Conservation (phyloP, 2,888 invertebrate genomes). For the Patella pellucida region DNA sequence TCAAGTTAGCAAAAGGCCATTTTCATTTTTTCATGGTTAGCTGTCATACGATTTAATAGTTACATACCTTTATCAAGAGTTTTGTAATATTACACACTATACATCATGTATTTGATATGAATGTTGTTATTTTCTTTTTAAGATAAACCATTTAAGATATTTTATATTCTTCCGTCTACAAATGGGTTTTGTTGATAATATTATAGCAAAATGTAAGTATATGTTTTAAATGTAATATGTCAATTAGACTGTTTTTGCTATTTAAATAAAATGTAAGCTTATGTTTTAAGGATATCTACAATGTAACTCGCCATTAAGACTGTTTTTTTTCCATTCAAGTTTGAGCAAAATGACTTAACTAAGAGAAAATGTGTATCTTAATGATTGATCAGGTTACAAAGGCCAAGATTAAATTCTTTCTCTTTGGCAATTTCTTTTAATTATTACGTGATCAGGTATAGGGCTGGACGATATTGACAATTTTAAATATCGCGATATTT, state of each 20-base stretch:
- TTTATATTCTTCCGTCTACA: constrained; percentile 89
- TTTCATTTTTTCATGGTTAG: background rate
- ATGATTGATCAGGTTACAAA: too few species aligned
- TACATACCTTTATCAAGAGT: constrained; percentile 5
- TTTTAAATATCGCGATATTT: too few species aligned
- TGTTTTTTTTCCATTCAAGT: too few species aligned
- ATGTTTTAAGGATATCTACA: too few species aligned
- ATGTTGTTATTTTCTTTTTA: constrained; percentile 44
- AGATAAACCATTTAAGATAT: constrained; percentile 85
- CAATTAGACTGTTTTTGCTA: constrained; percentile 1
- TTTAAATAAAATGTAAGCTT: too few species aligned
- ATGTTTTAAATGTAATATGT: background rate
- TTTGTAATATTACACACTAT: constrained; percentile 1
- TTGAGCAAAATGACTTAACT: too few species aligned
- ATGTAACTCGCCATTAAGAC: too few species aligned
- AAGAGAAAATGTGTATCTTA: too few species aligned
- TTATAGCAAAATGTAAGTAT: constrained; percentile 91
- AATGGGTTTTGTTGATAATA: constrained; percentile 96
- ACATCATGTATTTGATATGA: background rate
- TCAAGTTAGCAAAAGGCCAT: background rate
- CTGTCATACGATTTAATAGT: background rate
- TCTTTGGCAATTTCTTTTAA: too few species aligned
- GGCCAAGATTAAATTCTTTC: too few species aligned
- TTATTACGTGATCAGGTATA: too few species aligned
- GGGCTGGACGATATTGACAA: too few species aligned